phyloP scores from a whole-genome alignment of 2,797 vertebrate species.

The Bothrops alternatus region DNA sequence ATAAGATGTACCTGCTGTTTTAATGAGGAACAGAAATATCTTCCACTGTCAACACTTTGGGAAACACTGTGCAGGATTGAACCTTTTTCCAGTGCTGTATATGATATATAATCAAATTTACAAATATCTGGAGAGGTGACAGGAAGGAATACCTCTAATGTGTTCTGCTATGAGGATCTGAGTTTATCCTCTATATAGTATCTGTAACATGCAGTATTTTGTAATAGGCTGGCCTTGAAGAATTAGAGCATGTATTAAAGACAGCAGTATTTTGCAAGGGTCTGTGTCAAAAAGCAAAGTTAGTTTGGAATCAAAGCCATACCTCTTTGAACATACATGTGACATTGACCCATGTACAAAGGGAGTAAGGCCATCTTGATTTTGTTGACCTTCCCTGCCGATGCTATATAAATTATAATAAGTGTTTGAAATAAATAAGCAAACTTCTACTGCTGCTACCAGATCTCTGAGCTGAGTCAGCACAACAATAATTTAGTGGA shows the following conservation, averaged over 20 bases:
- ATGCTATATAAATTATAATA: too few relatives aligned
- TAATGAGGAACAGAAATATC: background rate
- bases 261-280: too few relatives aligned
- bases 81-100: background rate
- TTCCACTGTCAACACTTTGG: background rate
- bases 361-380: too few relatives aligned
- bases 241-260: background rate
- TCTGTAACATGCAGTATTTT: background rate
- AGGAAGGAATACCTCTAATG: background rate
- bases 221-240: background rate
- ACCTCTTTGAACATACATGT: too few relatives aligned
- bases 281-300: too few relatives aligned
- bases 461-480: too few relatives aligned
- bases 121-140: background rate
- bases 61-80: background rate
- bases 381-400: too few relatives aligned
- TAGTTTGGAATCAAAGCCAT: too few relatives aligned
- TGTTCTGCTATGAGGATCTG: background rate
- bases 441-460: too few relatives aligned
- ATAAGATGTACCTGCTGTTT: background rate
- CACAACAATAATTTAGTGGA: too few relatives aligned
- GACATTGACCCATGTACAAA: too few relatives aligned
- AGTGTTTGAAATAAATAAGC: too few relatives aligned
- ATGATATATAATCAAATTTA: background rate
- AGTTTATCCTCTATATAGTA: background rate